These are phyloP conservation scores for Aphelinus certus DNA, from an alignment of 1,140 invertebrate genomes.

Conservation along the genomic window DNA sequence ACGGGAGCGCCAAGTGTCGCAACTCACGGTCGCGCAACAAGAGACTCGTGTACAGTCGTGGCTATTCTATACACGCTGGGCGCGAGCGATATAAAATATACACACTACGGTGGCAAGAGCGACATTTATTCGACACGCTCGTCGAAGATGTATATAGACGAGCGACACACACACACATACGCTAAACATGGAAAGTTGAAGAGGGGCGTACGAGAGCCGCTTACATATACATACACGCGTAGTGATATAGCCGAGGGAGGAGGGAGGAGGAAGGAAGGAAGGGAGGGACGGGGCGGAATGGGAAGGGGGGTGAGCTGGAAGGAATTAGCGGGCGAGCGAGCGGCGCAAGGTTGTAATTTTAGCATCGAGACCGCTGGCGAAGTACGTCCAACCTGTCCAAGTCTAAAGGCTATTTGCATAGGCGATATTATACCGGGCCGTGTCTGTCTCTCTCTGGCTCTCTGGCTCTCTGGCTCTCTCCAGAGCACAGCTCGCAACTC, in stretches of 20 bases:
- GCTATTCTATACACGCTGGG: too few species aligned
- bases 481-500: neutral
- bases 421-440: conserved; percentile 64
- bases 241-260: conserved; percentile 8
- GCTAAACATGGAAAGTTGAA: too few species aligned
- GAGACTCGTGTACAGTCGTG: too few species aligned
- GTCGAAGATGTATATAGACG: too few species aligned
- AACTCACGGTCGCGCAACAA: too few species aligned
- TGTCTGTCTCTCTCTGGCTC: conserved; percentile 41
- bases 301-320: conserved; percentile 5
- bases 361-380: conserved; percentile 54
- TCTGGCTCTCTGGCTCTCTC: conserved; percentile 22
- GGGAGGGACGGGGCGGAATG: conserved; percentile 6
- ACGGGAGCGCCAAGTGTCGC: too few species aligned
- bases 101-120: too few species aligned
- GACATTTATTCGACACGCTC: too few species aligned
- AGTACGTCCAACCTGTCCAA: conserved; percentile 64
- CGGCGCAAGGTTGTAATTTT: conserved; percentile 41
- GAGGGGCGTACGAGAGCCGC: too few species aligned
- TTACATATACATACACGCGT: too few species aligned
- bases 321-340: conserved; percentile 8
- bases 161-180: too few species aligned
- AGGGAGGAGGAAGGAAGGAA: conserved; percentile 36
- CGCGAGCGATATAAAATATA: too few species aligned
- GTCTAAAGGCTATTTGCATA: conserved; percentile 67